Percentiles rank a stretch among this genome's conserved stretches.
Evolutionary conservation across 2,888 invertebrate species (phyloP).

Genomic region (Pharmacophagus antenor): DNA sequence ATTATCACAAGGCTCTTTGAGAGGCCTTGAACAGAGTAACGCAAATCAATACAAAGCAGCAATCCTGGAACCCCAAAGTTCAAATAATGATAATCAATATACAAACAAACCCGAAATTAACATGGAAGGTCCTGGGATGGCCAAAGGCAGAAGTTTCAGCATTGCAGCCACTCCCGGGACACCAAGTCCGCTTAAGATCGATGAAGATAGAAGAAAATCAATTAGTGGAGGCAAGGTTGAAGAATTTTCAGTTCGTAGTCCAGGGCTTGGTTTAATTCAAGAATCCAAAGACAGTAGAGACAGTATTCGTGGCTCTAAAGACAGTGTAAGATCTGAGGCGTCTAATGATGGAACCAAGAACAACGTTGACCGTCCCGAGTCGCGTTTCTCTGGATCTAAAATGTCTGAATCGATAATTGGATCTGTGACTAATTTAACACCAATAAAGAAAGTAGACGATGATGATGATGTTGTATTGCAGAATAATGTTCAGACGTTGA

Average conservation of each 20-base stretch:
- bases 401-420: slow-evolving; percentile 77
- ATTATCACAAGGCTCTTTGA: slow-evolving; percentile 66
- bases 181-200: slow-evolving; percentile 65
- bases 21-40: slow-evolving; percentile 60
- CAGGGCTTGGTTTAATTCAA: slow-evolving; percentile 72
- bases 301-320: slow-evolving; percentile 66
- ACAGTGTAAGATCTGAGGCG: slow-evolving; percentile 64
- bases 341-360: slow-evolving; percentile 56
- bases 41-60: slow-evolving; percentile 59
- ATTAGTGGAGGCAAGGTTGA: slow-evolving; percentile 71
- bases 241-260: slow-evolving; percentile 60
- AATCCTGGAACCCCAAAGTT: slow-evolving; percentile 72
- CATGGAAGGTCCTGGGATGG: slow-evolving; percentile 63
- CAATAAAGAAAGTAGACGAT: slow-evolving; percentile 66
- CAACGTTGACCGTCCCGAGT: slow-evolving; percentile 65
- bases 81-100: slow-evolving; percentile 56
- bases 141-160: slow-evolving; percentile 78
- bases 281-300: slow-evolving; percentile 74
- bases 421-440: slow-evolving; percentile 55
- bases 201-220: slow-evolving; percentile 77
- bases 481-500: slow-evolving; percentile 49
- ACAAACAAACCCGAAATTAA: slow-evolving; percentile 61
- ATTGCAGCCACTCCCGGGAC: slow-evolving; percentile 75
- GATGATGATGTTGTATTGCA: slow-evolving; percentile 71
- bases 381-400: slow-evolving; percentile 69